phyloP scores from a whole-genome alignment of 1,140 invertebrate genomes.

The Hylyphantes graminicola region DNA sequence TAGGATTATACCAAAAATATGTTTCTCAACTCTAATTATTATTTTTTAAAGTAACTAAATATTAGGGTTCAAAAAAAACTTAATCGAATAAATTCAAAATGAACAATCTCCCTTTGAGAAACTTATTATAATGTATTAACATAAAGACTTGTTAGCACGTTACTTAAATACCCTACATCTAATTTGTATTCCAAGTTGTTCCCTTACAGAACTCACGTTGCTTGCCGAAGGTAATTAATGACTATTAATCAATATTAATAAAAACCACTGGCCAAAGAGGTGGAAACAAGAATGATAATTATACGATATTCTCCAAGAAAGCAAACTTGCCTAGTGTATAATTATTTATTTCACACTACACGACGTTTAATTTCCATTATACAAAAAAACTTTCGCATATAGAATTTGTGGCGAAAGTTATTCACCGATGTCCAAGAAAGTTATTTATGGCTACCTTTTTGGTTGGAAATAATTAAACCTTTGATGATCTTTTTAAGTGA shows the following conservation, averaged over 20 bases:
- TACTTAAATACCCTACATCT: no score
- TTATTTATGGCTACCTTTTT: not conserved
- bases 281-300: conserved; percentile 33
- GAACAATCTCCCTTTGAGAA: no score
- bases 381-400: conserved; percentile 1
- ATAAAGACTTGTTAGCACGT: no score
- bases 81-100: no score
- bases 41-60: no score
- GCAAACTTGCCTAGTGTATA: conserved; percentile 14
- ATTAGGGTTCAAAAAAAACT: no score
- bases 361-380: conserved; percentile 15
- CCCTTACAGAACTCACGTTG: not conserved
- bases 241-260: conserved; percentile 38
- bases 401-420: not conserved
- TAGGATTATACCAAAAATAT: no score
- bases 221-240: conserved; percentile 22
- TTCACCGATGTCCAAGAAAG: not conserved
- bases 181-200: not conserved
- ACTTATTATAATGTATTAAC: no score
- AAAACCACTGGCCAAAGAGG: not conserved
- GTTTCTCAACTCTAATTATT: no score
- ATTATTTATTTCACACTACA: conserved; percentile 7
- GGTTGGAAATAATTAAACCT: conserved; percentile 47
- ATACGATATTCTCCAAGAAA: conserved; percentile 12
- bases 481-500: conserved; percentile 46